Evolutionary conservation across 1,140 invertebrate species (phyloP).

Genomic region (Zelostemma sp.): DNA sequence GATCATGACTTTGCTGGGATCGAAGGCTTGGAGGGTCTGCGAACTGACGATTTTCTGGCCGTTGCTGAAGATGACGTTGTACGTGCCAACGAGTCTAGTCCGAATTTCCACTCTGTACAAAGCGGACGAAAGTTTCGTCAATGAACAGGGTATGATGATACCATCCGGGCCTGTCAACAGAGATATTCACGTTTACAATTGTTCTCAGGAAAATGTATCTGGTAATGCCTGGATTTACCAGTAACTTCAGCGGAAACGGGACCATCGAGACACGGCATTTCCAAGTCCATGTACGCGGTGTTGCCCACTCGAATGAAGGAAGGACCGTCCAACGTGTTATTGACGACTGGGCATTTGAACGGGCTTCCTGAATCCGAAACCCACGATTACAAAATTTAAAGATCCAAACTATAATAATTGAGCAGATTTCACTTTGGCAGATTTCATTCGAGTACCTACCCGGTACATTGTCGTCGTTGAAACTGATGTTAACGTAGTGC

Average conservation of each 20-base stretch:
- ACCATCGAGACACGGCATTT: slow-evolving; percentile 63
- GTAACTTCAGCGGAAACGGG: slow-evolving; percentile 66
- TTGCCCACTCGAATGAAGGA: slow-evolving; percentile 69
- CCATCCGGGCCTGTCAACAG: slow-evolving; percentile 71
- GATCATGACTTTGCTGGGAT: slow-evolving; percentile 85
- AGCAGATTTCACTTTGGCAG: background rate
- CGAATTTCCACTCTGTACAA: slow-evolving; percentile 71
- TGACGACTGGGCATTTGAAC: slow-evolving; percentile 78
- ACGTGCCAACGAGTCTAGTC: slow-evolving; percentile 74
- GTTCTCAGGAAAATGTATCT: no score
- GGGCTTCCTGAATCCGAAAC: slow-evolving; percentile 78
- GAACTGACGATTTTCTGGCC: slow-evolving; percentile 72
- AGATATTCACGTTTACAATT: background rate
- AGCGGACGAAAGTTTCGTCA: slow-evolving; percentile 68
- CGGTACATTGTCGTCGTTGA: slow-evolving; percentile 94
- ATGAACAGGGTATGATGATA: slow-evolving; percentile 69
- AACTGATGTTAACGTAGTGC: slow-evolving; percentile 96
- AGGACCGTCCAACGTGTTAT: slow-evolving; percentile 67
- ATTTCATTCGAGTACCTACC: slow-evolving; percentile 67
- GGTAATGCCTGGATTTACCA: no score
- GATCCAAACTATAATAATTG: no score
- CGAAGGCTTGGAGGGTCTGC: slow-evolving; percentile 86
- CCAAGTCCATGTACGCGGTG: slow-evolving; percentile 71
- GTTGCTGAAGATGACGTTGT: slow-evolving; percentile 73
- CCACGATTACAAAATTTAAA: no score